Evolutionary conservation across 2,113 vertebrate genomes (phyloP), one percentile per base, ranked within the genome.

Genomic region (Kryptolebias marmoratus): DNA sequence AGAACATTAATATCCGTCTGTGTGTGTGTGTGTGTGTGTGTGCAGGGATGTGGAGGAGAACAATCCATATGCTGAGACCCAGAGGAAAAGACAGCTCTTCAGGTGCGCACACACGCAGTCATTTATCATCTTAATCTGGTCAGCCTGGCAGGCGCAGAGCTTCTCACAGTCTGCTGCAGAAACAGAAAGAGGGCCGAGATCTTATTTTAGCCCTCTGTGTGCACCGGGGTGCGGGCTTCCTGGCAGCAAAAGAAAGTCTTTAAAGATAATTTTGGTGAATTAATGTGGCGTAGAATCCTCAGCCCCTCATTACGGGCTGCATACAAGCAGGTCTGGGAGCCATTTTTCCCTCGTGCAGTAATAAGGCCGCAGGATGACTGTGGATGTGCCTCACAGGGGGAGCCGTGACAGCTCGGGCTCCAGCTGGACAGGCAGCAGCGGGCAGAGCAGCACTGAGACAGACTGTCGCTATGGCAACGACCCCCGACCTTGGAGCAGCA

Each of bases 401-500:
- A 97, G 95, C 86, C 93, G 95, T 68, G 95, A 96, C 64, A 88
- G 64, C 88, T 92, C 91, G 0, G 93, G 95, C 80, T 94, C 96
- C 0, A 95, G 96, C 81, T 95, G 95, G 86, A 90, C 94, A 18
- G 95, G 95, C 7, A 95, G 96, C 82, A 97, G 97, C 88, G 94
- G 95, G 13, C 96, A 98, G 86, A 98, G 96, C 94, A 98, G 97
- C 85, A 95, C 95, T 0, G 97, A 98, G 79, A 94, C 93, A 0
- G 97, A 98, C 75, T 84, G 95, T 82, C 94, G 93, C 83, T 97
- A 96, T 92, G 53, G 92, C 82, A 92, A 82, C 55, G 97, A 97
- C 78, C 95, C 96, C 61, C 91, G 94, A 77, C 96, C 97, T 15
- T 98, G 97, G 97, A 98, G 97, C 94, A 98, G 97, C 93, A 97